Evolutionary conservation across 2,888 invertebrate genomes (phyloP), one percentile per base, ranked within the genome.

Genomic region (Microctonus hyperodae): DNA sequence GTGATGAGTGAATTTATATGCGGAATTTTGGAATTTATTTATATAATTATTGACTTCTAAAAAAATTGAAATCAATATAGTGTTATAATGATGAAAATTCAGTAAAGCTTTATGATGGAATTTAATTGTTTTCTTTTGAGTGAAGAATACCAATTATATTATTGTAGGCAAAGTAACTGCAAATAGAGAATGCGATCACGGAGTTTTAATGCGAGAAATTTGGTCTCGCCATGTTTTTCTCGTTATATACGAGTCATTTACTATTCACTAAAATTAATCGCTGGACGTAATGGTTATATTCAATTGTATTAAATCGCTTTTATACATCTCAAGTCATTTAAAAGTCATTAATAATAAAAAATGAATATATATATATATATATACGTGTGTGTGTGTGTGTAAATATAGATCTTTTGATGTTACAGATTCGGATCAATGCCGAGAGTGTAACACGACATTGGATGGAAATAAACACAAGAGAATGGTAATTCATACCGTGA

Each of bases 81-180:
- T n/a, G 13, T n/a, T n/a, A 61, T 44, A 44, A 63, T 50, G 68
- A 68, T 75, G 79, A 79, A 78, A 71, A 65, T 56, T 40, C 35
- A 79, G 79, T 79, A 79, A 80, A 75, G 78, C 77, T 75, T 76
- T 75, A 74, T 72, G 75, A 77, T 78, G 78, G 75, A 79, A 79
- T 79, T 79, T 80, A 79, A 80, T 80, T 79, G 79, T 74, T 79
- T 75, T 75, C 76, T 74, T 72, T 75, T 75, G 76, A 79, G 78
- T 77, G 78, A 78, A n/a, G 76, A 79, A 78, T 77, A 77, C 75
- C 75, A 78, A 80, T 80, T n/a, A n/a, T n/a, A n/a, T n/a, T n/a
- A n/a, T 79, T 78, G 76, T 78, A 73, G 73, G 68, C 67, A 70
- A 68, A 68, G 69, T 63, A 64, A 70, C 67, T 59, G 65, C 20